Evolutionary conservation across 2,113 vertebrate genomes (phyloP), one percentile per base, ranked within the genome.

Genomic region (Triplophysa rosa): DNA sequence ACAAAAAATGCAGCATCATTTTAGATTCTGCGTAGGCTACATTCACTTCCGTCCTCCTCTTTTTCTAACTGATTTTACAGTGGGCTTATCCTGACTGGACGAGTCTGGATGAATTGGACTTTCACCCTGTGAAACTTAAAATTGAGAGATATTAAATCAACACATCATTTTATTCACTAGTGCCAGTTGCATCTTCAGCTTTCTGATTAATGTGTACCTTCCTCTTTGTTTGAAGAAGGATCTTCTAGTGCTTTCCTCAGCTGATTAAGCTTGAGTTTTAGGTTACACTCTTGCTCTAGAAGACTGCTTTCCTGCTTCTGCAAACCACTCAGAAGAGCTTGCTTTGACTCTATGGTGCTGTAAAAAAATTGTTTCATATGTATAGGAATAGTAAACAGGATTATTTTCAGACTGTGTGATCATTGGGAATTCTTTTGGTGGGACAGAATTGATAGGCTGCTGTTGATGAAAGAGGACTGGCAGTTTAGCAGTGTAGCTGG

Each of bases 241-340:
- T 65, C 29, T 1, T 13, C 40, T 26, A 76, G 29, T 16, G 11
- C 16, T 61, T 59, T 61, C 66, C 14, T 80, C 26, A 83, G 70
- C n/a, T 79, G 54, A 21, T 77, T 72, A 40, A 52, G 29, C 23
- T 24, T 79, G n/a, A 29, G 23, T 8, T 78, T 80, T 52, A 80
- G 42, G 26, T 62, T 12, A 10, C 24, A 2, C 67, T 80, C 73
- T 73, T 77, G 61, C 23, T 80, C 54, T 17, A 52, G 16, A 40
- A 80, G 73, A 3, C 2, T 12, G 10, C 67, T 33, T 65, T 71
- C 21, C 29, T 80, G n/a, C 2, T 45, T 16, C 67, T 29, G 61
- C 63, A 84, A 66, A 14, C 75, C 17, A 19, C 52, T 54, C 68
- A 80, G 40, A 67, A 70, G 76, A 19, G 24, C 61, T 19, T 23